A percentile compares a stretch with the other conserved stretches of the same genome.
Evolutionary conservation across 2,113 vertebrate genomes (phyloP).

Genomic region (Podarcis raffonei): DNA sequence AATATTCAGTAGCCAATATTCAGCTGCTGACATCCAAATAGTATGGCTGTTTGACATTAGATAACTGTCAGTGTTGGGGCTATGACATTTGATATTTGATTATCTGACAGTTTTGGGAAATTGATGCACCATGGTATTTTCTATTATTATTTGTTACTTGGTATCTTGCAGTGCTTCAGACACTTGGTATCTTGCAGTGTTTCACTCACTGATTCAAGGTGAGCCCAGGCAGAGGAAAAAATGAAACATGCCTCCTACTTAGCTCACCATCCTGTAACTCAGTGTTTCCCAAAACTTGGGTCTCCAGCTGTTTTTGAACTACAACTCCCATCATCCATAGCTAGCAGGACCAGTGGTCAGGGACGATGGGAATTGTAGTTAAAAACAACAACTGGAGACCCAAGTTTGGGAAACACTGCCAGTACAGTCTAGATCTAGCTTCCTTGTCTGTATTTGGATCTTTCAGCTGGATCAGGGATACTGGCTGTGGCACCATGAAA

Average conservation of each 20-base stretch:
- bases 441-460: too few relatives aligned
- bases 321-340: too few relatives aligned
- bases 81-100: neutral
- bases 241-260: neutral
- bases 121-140: neutral
- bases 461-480: neutral
- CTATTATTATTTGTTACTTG: neutral
- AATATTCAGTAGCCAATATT: slow-evolving; percentile 4
- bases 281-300: neutral
- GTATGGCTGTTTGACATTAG: neutral
- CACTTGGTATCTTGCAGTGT: neutral
- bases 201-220: neutral
- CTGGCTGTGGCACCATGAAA: neutral
- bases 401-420: too few relatives aligned
- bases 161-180: neutral
- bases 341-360: too few relatives aligned
- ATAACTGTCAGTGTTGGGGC: neutral
- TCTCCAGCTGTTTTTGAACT: too few relatives aligned
- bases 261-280: neutral
- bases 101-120: neutral
- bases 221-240: neutral
- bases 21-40: neutral
- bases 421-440: too few relatives aligned
- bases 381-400: too few relatives aligned
- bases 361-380: too few relatives aligned